Evolutionary conservation across 2,888 invertebrate genomes (phyloP).

Genomic region (Cataglyphis altisquamis): DNA sequence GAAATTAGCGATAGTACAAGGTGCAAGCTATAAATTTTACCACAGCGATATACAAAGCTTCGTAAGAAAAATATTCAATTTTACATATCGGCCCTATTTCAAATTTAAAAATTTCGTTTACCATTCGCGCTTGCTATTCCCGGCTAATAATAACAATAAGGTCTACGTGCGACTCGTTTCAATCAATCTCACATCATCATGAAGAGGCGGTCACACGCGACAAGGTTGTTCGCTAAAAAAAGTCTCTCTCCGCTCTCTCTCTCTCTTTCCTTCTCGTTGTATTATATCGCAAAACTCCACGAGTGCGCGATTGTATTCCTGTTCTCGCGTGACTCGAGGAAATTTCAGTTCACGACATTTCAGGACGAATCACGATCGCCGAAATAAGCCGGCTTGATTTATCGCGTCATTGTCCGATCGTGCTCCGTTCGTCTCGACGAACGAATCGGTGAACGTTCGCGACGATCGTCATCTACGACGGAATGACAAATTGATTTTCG

Average conservation of each 20-base stretch:
- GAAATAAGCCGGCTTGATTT: slow-evolving; percentile 48
- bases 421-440: background rate
- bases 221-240: slow-evolving; percentile 20
- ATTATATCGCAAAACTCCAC: slow-evolving; percentile 25
- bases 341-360: slow-evolving; percentile 41
- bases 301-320: slow-evolving; percentile 29
- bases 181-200: slow-evolving; percentile 25
- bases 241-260: background rate
- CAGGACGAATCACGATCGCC: slow-evolving; percentile 44
- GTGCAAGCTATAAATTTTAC: slow-evolving; percentile 20
- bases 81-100: background rate
- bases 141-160: background rate
- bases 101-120: background rate
- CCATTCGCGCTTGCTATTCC: background rate
- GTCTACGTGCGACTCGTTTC: slow-evolving; percentile 19
- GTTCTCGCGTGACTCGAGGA: slow-evolving; percentile 20
- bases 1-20: slow-evolving; percentile 21
- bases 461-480: slow-evolving; percentile 45
- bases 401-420: slow-evolving; percentile 34
- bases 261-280: background rate
- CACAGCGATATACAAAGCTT: slow-evolving; percentile 9
- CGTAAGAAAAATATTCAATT: background rate
- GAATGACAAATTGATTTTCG: slow-evolving; percentile 64
- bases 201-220: slow-evolving; percentile 46
- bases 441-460: slow-evolving; percentile 58